phyloP scores from a whole-genome alignment of 2,113 vertebrate genomes.

The Cyprinodon tularosa region DNA sequence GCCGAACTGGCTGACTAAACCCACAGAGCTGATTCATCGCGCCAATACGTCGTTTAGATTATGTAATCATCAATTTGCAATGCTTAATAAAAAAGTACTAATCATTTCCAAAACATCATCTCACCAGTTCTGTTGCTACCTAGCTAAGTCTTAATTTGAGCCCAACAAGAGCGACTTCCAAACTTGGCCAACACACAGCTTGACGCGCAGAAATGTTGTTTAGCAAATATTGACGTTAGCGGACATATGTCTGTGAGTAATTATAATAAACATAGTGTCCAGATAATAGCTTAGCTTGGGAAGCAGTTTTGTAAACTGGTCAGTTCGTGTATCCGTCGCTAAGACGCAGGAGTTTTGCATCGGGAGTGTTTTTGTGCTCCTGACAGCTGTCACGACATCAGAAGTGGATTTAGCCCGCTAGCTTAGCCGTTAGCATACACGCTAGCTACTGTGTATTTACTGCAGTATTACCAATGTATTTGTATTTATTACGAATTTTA shows the following conservation, averaged over 20 bases:
- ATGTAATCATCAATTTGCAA: constrained; percentile 7
- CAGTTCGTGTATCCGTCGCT: constrained; percentile 28
- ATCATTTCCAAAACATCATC: constrained; percentile 60
- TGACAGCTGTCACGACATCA: constrained; percentile 81
- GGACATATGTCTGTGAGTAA: constrained; percentile 21
- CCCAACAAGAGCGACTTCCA: constrained; percentile 59
- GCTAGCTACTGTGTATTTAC: constrained; percentile 42
- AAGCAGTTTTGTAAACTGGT: constrained; percentile 10
- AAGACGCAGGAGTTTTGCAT: constrained; percentile 59
- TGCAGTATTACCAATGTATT: background rate
- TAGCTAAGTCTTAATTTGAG: constrained; percentile 75
- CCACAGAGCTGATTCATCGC: constrained; percentile 15
- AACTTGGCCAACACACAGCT: constrained; percentile 67
- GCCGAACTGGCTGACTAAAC: constrained; percentile 50
- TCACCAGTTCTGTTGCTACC: constrained; percentile 51
- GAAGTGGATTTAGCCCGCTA: constrained; percentile 66
- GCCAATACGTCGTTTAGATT: constrained; percentile 8
- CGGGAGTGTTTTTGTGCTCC: constrained; percentile 66
- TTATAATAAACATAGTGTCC: background rate
- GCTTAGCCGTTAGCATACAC: constrained; percentile 64
- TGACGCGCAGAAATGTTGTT: constrained; percentile 41
- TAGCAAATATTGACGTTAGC: constrained; percentile 37
- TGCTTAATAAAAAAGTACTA: constrained; percentile 23
- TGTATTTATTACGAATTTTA: background rate
- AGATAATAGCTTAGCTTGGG: background rate